phyloP scores from a whole-genome alignment of 2,113 vertebrate species.

The Rhineura floridana region DNA sequence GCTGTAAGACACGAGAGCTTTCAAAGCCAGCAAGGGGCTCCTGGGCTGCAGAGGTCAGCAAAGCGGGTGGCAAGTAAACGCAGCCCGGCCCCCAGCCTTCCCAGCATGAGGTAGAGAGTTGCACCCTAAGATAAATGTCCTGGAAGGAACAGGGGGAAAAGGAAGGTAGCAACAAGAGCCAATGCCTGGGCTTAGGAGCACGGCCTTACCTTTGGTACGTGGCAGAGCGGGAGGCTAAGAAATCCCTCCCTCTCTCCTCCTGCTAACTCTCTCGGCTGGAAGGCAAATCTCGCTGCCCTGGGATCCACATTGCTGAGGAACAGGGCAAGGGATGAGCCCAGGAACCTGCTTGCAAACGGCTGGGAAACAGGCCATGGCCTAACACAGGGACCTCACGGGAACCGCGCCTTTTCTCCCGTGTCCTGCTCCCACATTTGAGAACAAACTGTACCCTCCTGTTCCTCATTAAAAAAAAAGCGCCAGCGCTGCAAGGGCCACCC shows the following conservation, averaged over 20 bases:
- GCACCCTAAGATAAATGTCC: slow-evolving; percentile 57
- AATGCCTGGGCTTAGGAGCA: slow-evolving; percentile 59
- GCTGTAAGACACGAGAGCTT: slow-evolving; percentile 56
- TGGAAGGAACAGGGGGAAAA: slow-evolving; percentile 51
- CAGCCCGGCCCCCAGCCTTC: slow-evolving; percentile 69
- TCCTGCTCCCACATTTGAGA: slow-evolving; percentile 4
- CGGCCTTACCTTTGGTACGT: slow-evolving; percentile 49
- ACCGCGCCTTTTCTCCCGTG: not conserved
- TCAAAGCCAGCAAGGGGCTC: slow-evolving; percentile 42
- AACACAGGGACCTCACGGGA: slow-evolving; percentile 5
- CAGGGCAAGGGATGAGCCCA: slow-evolving; percentile 5
- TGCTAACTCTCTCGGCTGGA: not conserved
- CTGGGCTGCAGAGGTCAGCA: slow-evolving; percentile 69
- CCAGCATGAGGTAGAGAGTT: slow-evolving; percentile 69
- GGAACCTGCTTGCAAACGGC: slow-evolving; percentile 48
- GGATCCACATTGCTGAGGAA: not conserved
- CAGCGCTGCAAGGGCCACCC: not conserved
- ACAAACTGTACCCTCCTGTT: slow-evolving; percentile 22
- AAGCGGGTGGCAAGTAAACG: slow-evolving; percentile 73
- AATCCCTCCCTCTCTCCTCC: slow-evolving; percentile 44
- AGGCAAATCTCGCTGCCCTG: slow-evolving; percentile 19
- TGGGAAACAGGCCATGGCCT: slow-evolving; percentile 52
- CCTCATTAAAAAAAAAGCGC: slow-evolving; percentile 21
- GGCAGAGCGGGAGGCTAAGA: slow-evolving; percentile 44
- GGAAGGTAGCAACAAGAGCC: slow-evolving; percentile 51